Evolutionary conservation across 2,797 vertebrate genomes (phyloP), one percentile per base, ranked within the genome.

Genomic region (Sparidentex hasta): DNA sequence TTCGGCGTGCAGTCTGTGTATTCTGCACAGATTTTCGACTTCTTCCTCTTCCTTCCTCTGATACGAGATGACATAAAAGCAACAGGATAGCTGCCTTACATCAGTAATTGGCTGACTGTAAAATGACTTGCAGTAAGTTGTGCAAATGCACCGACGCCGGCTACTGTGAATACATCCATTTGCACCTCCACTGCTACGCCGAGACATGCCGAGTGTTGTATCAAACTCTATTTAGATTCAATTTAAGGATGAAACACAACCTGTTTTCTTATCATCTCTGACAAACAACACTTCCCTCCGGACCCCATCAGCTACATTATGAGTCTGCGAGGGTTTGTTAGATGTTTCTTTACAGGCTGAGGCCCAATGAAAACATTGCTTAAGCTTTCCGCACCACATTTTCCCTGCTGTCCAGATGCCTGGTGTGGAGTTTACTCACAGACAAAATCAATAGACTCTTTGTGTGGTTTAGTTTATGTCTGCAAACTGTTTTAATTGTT

Each of bases 51-150:
- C 70, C 20, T 76, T 38, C 25, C 27, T 54, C 48, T 63, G 62
- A 68, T 80, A 80, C 70, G 16, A 54, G 78, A 63, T 12, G 74
- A 76, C 76, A 79, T 78, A 21, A 74, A 80, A 80, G 73, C 65
- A 87, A 79, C 75, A 71, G 58, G 71, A 80, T 17, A 46, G 74
- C 68, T 3, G 54, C 66, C 58, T 75, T 38, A 56, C 54, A 69
- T 83, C 64, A 11, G 78, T 92, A 88, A 90, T 81, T 87, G 78
- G 74, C 43, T 21, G 55, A 80, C 67, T 84, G 50, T 65, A 79
- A 83, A 80, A 56, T 16, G 27, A 84, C 66, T 68, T 25, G 51
- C 25, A 64, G 44, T 68, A 65, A 57, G 21, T 55, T 67, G 41
- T 74, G 69, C 52, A 74, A 71, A 77, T 46, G 12, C 3, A 61